A percentile compares a stretch with the other conserved stretches of the same genome.
Conservation (phyloP, 2,888 invertebrate species). For the Catocala nupta region DNA sequence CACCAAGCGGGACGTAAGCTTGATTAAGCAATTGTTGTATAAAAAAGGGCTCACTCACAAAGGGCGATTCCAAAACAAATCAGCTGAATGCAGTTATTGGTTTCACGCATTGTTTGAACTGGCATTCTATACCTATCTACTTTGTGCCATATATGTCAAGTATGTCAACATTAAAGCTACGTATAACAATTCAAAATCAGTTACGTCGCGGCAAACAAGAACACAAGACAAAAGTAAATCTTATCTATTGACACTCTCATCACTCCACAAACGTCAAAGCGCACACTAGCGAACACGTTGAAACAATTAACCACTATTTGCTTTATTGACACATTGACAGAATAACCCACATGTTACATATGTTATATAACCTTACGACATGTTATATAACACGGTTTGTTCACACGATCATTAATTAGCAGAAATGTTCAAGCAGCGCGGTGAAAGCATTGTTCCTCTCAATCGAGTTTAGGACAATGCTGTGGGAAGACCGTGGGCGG, state of each 20-base stretch:
- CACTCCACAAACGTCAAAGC: slow-evolving; percentile 15
- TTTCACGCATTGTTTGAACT: no score
- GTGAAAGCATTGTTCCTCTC: slow-evolving; percentile 78
- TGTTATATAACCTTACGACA: slow-evolving; percentile 37
- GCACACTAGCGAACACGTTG: slow-evolving; percentile 5
- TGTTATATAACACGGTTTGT: slow-evolving; percentile 47
- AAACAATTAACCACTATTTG: slow-evolving; percentile 38
- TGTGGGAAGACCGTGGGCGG: slow-evolving; percentile 74
- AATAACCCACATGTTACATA: slow-evolving; percentile 34
- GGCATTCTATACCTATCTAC: no score
- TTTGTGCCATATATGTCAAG: no score
- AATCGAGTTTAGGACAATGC: slow-evolving; percentile 50
- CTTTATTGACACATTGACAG: slow-evolving; percentile 48
- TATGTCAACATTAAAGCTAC: no score
- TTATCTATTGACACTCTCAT: slow-evolving; percentile 15
- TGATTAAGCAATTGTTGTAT: no score
- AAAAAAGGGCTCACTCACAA: no score
- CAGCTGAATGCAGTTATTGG: no score
- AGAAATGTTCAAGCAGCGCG: slow-evolving; percentile 65
- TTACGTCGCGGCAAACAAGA: not conserved
- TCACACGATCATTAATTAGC: slow-evolving; percentile 74
- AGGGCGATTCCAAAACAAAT: no score
- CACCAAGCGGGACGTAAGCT: no score
- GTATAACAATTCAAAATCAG: not conserved
- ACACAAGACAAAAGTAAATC: slow-evolving; percentile 8